Evolutionary conservation across 1,140 invertebrate species (phyloP), one percentile per base, ranked within the genome.

Genomic region (Brachionus paranguensis): DNA sequence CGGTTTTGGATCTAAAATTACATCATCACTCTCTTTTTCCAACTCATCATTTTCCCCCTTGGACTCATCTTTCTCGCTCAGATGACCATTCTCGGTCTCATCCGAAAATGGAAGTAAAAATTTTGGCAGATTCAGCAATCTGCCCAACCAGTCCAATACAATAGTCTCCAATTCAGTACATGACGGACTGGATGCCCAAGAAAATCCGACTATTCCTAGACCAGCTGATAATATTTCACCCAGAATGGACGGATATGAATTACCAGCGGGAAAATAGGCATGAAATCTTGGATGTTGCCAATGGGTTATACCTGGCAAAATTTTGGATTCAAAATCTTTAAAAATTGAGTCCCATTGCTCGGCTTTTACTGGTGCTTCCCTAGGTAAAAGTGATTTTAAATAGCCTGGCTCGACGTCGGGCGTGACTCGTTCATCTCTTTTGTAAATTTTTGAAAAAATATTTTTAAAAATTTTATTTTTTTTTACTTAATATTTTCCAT

Each of bases 251-350:
- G 97, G 96, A 88, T 93, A 99, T 0, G 95, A 97, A 90, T 98
- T 98, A 29, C 97, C 97, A 0, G 96, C 93, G 1, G 97, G 97
- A 88, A 99, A 99, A 88, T 99, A 99, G 0, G 97, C 97, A 89
- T 99, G 97, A 90, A 99, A 99, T 72, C 95, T 91, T 0, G 97
- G 97, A 92, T 99, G 97, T 89, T 99, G 96, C 97, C 97, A 99
- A 89, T 99, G 96, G 12, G 83, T 89, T 87, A 97, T 94, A 47
- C 97, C 97, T 0, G 96, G 96, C 95, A 99, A 98, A 85, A 99
- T 98, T 90, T 95, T 96, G 33, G 92, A 91, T 88, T 99, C 96
- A 2, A 99, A 93, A 88, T 99, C 97, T 12, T 90, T 90, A 94
- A 99, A 96, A 50, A 99, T 97, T 10, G 92, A 91, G 17, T 96